Conservation (phyloP, 1,140 invertebrate species). For the Aricia agestis region DNA sequence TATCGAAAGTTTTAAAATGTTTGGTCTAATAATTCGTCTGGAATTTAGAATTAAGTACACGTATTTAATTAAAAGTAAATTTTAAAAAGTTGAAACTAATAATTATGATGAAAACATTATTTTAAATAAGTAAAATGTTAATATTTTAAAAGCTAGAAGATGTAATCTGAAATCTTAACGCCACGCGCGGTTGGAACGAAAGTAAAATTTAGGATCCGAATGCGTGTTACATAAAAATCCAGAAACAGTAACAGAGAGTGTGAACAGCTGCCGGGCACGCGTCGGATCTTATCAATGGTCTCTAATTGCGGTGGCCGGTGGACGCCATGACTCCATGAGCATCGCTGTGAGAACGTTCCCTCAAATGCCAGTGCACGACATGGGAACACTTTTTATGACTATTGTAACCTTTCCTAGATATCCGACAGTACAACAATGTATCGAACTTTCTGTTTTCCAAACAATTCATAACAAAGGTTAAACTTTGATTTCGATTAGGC, state of each 20-base stretch:
- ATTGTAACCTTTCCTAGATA: not conserved
- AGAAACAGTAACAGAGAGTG: conserved; percentile 26
- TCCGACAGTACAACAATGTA: not conserved
- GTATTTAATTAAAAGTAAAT: too few relatives aligned
- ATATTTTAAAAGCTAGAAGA: not conserved
- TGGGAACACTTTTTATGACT: conserved; percentile 5
- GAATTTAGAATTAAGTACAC: too few relatives aligned
- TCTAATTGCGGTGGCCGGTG: conserved; percentile 32
- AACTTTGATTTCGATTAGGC: not conserved
- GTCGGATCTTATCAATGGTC: conserved; percentile 26
- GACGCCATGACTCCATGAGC: conserved; percentile 13
- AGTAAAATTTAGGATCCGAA: not conserved
- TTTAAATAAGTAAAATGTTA: too few relatives aligned
- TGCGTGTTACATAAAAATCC: conserved; percentile 15
- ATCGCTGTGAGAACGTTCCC: not conserved
- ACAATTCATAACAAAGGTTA: not conserved
- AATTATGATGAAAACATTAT: too few relatives aligned
- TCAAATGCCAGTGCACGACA: conserved; percentile 8
- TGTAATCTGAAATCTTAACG: not conserved
- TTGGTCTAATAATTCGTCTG: too few relatives aligned
- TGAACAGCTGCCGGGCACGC: conserved; percentile 37
- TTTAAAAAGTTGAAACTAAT: too few relatives aligned
- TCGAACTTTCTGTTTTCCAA: not conserved
- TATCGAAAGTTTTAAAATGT: too few relatives aligned
- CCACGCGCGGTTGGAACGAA: not conserved